Evolutionary conservation across 2,113 vertebrate species (phyloP), one percentile per base, ranked within the genome.

Genomic region (Platycercus adscitus): DNA sequence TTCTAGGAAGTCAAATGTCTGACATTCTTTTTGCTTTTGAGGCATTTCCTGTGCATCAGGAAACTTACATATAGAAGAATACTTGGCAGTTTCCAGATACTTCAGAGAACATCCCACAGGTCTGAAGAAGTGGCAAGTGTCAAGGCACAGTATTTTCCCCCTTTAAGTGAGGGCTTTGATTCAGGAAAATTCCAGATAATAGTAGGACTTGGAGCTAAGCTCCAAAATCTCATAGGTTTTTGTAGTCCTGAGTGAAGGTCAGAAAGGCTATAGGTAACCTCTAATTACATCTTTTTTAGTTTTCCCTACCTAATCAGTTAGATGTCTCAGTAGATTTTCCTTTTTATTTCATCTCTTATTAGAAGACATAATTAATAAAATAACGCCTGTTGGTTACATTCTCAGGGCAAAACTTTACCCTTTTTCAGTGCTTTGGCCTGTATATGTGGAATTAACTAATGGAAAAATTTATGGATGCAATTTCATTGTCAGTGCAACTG

Each of bases 401-500:
- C 76, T 95, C 17, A 39, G 89, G 63, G 52, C 60, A 92, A 65
- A 88, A 37, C 91, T 93, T 96, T 91, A 58, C 49, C 31, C 24
- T 91, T 96, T 94, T 96, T 91, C 41, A 98, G 99, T 98, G 53
- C 64, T 94, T 4, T 99, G 99, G 99, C 99, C 99, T 25, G 98
- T 99, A 3, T 99, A 99, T 47, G 95, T 99, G 77, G 98, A 98
- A 94, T 94, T 99, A 94, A 99, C 98, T 68, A 99, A 99, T 44
- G 99, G 98, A 55, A 99, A 98, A 91, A 98, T 98, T 10, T 99
- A 98, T 61, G 99, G 99, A 93, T 99, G 99, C 21, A 97, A 99
- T 96, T 99, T 99, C 91, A 97, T 99, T 41, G 98, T 99, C 95
- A 99, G 99, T 44, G 99, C 99, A 81, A 99, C 99, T 5, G 99